Evolutionary conservation across 1,140 invertebrate genomes (phyloP).

Genomic region (Scaptomyza graminum): DNA sequence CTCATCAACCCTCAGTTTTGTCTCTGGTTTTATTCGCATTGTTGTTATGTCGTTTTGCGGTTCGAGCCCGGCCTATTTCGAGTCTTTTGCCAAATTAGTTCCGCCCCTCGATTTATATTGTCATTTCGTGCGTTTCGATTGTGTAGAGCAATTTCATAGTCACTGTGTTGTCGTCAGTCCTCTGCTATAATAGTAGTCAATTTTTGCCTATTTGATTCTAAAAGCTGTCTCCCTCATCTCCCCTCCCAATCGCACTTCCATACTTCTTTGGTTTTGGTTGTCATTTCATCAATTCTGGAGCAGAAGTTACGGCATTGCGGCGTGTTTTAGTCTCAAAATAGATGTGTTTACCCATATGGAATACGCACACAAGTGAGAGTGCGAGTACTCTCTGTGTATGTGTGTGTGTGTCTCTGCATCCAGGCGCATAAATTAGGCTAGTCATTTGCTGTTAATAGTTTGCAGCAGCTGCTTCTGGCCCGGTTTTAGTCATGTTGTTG

Average conservation of each 20-base stretch:
- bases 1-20: conserved; percentile 6
- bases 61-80: conserved; percentile 69
- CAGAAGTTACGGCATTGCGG: conserved; percentile 74
- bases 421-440: conserved; percentile 73
- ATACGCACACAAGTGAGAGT: not conserved
- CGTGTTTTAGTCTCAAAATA: conserved; percentile 46
- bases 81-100: conserved; percentile 82
- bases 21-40: conserved; percentile 36
- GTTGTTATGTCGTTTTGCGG: conserved; percentile 74
- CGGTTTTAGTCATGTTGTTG: conserved; percentile 23
- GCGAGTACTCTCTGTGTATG: conserved; percentile 27
- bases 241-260: not conserved
- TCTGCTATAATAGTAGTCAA: not conserved
- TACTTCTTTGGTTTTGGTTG: conserved; percentile 42
- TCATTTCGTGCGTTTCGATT: conserved; percentile 82
- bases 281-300: conserved; percentile 67
- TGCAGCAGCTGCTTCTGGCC: conserved; percentile 35
- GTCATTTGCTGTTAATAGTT: conserved; percentile 74
- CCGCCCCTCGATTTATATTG: conserved; percentile 82
- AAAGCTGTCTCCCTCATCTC: not conserved
- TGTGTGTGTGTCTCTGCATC: conserved; percentile 14
- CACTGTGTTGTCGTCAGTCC: no score
- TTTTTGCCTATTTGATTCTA: conserved; percentile 33
- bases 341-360: conserved; percentile 35
- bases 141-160: conserved; percentile 74